Base-by-base conservation (phyloP, 2,797 vertebrate genomes). In the Cuculus canorus region DNA sequence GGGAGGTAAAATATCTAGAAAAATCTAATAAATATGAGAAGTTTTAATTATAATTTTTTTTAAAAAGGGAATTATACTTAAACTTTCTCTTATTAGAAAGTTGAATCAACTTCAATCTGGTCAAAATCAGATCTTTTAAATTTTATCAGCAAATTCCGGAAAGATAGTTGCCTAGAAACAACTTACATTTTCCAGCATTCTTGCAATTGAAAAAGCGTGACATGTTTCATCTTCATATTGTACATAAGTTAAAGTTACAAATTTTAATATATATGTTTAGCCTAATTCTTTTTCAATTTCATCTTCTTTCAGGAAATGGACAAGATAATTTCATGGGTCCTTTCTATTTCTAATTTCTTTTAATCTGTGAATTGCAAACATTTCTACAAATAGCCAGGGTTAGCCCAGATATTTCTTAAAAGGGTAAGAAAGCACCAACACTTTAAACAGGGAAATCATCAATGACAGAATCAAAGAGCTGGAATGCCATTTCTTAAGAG, bases 401-500 rank as follows among this genome's bases (percentile, higher is more conserved):
- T 86, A 92, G 64, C 37, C 63, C 65, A 92, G 81, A 71, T 75
- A 50, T 78, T 95, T 90, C 83, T 95, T 90, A 68, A 94, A 88
- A 95, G 86, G 53, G 50, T 82, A 77, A 90, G 77, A 95, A 96
- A 93, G 63, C 37, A 57, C 70, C 73, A 64, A 45, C 48, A 65
- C 75, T 93, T 95, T 77, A 93, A 39, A 97, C 95, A 94, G 68
- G 56, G 64, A 95, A 97, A 95, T 95, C 86, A 92, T 93, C 93
- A 95, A 82, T 90, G 92, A 63, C 93, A 65, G 86, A 94, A 92
- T 82, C 92, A 95, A 94, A 96, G 86, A 80, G 68, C 80, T 93
- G 52, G 81, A 93, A 86, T 88, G 73, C 60, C 73, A 77, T 92
- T 88, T 92, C 95, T 97, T 92, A 92, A 86, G 88, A 92, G 86